These are phyloP conservation scores for Numida meleagris DNA, from an alignment of 2,113 vertebrate genomes.

Conservation along the genomic window DNA sequence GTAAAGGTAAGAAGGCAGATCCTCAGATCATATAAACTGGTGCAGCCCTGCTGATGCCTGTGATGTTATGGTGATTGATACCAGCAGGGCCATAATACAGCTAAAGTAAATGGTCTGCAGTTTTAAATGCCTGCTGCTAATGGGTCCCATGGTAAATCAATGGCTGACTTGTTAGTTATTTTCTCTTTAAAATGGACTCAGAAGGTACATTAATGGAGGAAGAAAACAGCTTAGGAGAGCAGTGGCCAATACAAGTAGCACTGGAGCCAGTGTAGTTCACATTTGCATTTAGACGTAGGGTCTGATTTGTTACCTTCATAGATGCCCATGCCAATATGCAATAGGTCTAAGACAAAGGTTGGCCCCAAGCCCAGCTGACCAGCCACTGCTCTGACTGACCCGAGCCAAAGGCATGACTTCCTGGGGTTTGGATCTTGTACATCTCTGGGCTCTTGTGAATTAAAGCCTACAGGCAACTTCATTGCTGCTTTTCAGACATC, in stretches of 20 bases:
- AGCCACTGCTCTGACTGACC: neutral
- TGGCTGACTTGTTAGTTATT: constrained; percentile 33
- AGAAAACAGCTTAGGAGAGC: neutral
- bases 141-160: constrained; percentile 24
- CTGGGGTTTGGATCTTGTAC: neutral
- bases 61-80: constrained; percentile 52
- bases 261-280: neutral
- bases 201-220: neutral
- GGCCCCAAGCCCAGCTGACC: neutral
- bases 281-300: neutral
- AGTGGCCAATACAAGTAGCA: neutral
- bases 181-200: constrained; percentile 35
- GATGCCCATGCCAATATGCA: fast-evolving
- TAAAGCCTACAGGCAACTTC: neutral
- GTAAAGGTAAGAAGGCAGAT: constrained; percentile 17
- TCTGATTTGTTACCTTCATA: neutral
- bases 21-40: neutral
- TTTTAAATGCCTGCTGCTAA: constrained; percentile 45
- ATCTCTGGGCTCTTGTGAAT: neutral
- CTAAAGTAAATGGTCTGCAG: constrained; percentile 24
- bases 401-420: neutral
- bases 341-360: neutral
- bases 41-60: constrained; percentile 23
- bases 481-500: neutral
- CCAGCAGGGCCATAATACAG: constrained; percentile 23